These are phyloP conservation scores for Opisthograptis luteolata DNA, from an alignment of 2,888 invertebrate species.

Conservation along the genomic window DNA sequence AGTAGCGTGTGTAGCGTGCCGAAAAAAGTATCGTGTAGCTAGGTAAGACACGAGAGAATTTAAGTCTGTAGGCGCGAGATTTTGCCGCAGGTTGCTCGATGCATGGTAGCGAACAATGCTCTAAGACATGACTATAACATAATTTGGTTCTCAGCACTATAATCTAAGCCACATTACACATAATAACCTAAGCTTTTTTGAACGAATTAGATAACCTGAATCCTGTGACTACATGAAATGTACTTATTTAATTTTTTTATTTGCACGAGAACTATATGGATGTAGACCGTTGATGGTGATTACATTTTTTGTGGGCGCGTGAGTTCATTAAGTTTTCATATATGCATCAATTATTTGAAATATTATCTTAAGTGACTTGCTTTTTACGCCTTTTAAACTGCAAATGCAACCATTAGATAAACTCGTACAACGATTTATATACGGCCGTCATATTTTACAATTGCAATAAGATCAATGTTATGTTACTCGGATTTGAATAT, in stretches of 20 bases:
- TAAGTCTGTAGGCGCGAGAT: slow-evolving; percentile 13
- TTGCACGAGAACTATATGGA: slow-evolving; percentile 45
- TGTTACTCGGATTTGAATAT: slow-evolving; percentile 13
- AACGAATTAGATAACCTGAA: slow-evolving; percentile 51
- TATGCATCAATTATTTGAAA: not conserved
- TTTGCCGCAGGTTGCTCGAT: slow-evolving; percentile 32
- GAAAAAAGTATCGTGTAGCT: slow-evolving; percentile 56
- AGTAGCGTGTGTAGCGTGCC: slow-evolving; percentile 57
- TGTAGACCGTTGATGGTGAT: slow-evolving; percentile 34
- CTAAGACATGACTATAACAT: slow-evolving; percentile 66
- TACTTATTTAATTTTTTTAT: slow-evolving; percentile 42
- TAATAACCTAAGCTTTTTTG: slow-evolving; percentile 56
- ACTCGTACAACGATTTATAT: not conserved
- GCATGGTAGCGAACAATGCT: slow-evolving; percentile 62
- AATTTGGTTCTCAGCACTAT: slow-evolving; percentile 67
- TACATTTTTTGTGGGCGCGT: slow-evolving; percentile 41
- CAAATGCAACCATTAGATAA: not conserved
- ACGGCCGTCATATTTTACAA: slow-evolving; percentile 3
- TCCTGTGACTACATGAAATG: slow-evolving; percentile 51
- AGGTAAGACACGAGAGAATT: slow-evolving; percentile 24
- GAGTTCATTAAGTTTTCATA: slow-evolving; percentile 9
- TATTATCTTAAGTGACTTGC: not conserved
- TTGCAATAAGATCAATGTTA: slow-evolving; percentile 18
- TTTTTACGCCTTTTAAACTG: not conserved
- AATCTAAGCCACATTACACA: slow-evolving; percentile 71